phyloP scores from a whole-genome alignment of 2,888 invertebrate genomes.

The Hydroisotoma schaefferi region DNA sequence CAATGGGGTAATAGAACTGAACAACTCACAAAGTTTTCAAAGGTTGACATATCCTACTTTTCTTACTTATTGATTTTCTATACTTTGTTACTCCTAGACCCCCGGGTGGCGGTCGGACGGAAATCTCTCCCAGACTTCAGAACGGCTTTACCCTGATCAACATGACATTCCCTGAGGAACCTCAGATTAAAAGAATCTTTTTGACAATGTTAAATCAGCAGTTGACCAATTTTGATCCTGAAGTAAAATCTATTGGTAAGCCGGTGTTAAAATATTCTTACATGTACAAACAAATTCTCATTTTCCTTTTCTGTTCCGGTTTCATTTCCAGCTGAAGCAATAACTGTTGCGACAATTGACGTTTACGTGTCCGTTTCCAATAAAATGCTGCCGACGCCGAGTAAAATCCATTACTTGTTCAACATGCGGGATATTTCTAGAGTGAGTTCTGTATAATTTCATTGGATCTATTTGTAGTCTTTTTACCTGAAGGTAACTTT shows the following conservation, averaged over 20 bases:
- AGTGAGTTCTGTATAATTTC: conserved; percentile 54
- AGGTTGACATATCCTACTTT: too few relatives aligned
- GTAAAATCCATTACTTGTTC: conserved; percentile 85
- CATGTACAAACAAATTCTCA: background rate
- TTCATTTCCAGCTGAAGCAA: conserved; percentile 58
- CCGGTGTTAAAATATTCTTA: background rate
- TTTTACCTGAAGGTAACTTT: too few relatives aligned
- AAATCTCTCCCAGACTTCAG: conserved; percentile 71
- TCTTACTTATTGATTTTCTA: too few relatives aligned
- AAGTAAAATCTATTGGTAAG: conserved; percentile 68
- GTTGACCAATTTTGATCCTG: conserved; percentile 70
- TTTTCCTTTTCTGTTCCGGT: background rate
- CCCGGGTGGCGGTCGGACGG: conserved; percentile 75
- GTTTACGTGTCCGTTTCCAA: conserved; percentile 69
- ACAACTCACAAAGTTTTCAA: too few relatives aligned
- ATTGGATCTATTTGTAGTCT: conserved; percentile 17
- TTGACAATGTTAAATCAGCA: conserved; percentile 80
- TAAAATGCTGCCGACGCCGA: conserved; percentile 79
- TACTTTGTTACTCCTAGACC: too few relatives aligned
- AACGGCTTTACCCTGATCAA: conserved; percentile 73
- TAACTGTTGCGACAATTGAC: conserved; percentile 71
- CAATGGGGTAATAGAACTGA: too few relatives aligned
- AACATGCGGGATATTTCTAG: conserved; percentile 84
- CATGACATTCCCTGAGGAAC: conserved; percentile 77
- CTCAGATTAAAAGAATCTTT: conserved; percentile 74